Conservation (phyloP, 2,888 invertebrate genomes). For the Gastrophysa polygoni region DNA sequence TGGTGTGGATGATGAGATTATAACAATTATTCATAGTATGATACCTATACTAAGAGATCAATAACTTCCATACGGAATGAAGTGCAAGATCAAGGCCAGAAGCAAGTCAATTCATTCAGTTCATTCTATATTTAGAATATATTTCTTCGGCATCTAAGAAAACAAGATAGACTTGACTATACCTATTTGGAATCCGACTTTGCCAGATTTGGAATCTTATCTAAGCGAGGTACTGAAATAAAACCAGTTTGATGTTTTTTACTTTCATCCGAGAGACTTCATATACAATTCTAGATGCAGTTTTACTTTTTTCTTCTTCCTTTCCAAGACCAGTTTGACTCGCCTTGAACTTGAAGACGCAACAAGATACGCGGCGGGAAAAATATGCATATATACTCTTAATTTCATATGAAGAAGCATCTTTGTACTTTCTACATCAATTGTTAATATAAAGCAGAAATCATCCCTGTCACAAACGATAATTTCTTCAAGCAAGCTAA, state of each 20-base stretch:
- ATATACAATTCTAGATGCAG: conserved; percentile 1
- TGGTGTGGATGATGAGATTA: no score
- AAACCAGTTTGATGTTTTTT: conserved; percentile 14
- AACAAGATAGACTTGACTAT: no score
- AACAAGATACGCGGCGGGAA: conserved; percentile 5
- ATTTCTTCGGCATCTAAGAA: no score
- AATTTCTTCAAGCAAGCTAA: no score
- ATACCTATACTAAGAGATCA: no score
- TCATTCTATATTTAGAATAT: neutral
- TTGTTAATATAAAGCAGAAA: no score
- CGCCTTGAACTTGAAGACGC: conserved; percentile 27
- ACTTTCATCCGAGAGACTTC: neutral
- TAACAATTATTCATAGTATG: no score
- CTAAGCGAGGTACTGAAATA: neutral
- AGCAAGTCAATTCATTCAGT: neutral
- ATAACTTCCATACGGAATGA: no score
- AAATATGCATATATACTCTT: conserved; percentile 14
- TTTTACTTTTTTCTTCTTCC: conserved; percentile 8
- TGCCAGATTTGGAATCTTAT: neutral
- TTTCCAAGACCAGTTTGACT: conserved; percentile 1
- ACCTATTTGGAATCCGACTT: neutral
- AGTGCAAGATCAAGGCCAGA: neutral
- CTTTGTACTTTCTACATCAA: neutral
- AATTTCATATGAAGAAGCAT: conserved; percentile 12
- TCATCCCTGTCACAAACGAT: no score